Base-by-base conservation (phyloP, 2,113 vertebrate genomes). In the Tylochromis polylepis region DNA sequence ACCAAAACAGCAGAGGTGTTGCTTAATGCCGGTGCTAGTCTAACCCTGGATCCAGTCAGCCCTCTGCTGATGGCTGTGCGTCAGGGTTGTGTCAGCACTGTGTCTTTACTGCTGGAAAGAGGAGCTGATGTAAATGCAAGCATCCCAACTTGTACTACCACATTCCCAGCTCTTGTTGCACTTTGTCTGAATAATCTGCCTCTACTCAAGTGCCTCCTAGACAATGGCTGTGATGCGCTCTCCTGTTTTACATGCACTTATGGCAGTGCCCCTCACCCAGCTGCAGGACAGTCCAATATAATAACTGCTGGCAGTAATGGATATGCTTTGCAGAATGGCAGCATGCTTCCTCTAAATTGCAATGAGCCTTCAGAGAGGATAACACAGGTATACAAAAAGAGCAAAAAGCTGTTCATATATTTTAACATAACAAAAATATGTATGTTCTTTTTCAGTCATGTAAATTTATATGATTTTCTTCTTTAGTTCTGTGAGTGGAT, bases 401-500 rank as follows among this genome's bases (percentile, higher is more conserved):
- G 8, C 41, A 38, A 46, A 46, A 46, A 56, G 22, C 27, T 2
- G 78, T 2, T 20, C 8, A 43, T 2, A 1, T 1, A 62, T 67
- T 82, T 72, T 3, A 46, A 53, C 51, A 53, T 36, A 22, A n/a
- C 6, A 49, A 43, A 72, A 75, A 75, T 62, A 3, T 59, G 4
- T 34, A 31, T 82, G 8, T 55, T 56, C 5, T 27, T 59, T 72
- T 38, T 55, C 27, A 78, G 3, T 77, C 53, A 89, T 75, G 2
- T 7, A 14, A 29, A 8, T 18, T 60, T 83, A 20, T n/a, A 24
- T 75, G 4, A 20, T 79, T 88, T 85, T 92, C 51, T 81, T 41
- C 92, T 79, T n/a, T 79, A 99, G 98, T 99, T 99, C 93, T 99
- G 98, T 86, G 97, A 98, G 93, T 97, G 98, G 96, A 95, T 99